Base-by-base conservation (phyloP, 2,113 vertebrate species). In the Cyphomyrus discorhynchus region DNA sequence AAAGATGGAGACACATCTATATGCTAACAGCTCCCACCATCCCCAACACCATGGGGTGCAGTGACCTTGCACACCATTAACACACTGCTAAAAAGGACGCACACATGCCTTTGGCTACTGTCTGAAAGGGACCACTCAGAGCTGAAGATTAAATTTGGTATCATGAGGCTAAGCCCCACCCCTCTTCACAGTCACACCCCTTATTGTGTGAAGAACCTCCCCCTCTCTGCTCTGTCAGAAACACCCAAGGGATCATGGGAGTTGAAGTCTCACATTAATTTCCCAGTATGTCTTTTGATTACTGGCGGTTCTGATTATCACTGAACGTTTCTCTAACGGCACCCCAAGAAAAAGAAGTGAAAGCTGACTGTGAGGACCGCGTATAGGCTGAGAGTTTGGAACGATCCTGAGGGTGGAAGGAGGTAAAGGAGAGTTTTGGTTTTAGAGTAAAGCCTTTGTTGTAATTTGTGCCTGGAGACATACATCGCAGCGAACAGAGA, bases 1-100 rank as follows among this genome's bases (percentile, higher is more conserved):
- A 70, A 66, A 90, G 31, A 21, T 46, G 39, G 13, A 31, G 39
- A 46, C n/a, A 66, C 82, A 90, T 53, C 88, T 24, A 70, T 77
- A 89, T 86, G 77, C 88, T 86, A 89, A 52, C 52, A 70, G 35
- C 53, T 50, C 15, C 35, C 42, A 24, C 45, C 15, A 46, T 31
- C 27, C 35, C 17, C 7, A 35, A 88, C 0, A 24, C 52, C 21
- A 35, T 47, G n/a, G 58, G 31, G 35, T 31, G 86, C n/a, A 52
- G 46, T 35, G 47, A 86, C 27, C 85, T 85, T n/a, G 42, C 24
- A 86, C 46, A 42, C 21, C 31, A 39, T 77, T 53, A 86, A 31
- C 46, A 86, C 27, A 35, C n/a, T 27, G 8, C 27, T 52, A n/a
- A 84, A 10, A 24, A n/a, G 24, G 19, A 19, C 19, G 19, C 39